Evolutionary conservation across 2,797 vertebrate species (phyloP), one percentile per base, ranked within the genome.

Genomic region (Chrysocyon brachyurus): DNA sequence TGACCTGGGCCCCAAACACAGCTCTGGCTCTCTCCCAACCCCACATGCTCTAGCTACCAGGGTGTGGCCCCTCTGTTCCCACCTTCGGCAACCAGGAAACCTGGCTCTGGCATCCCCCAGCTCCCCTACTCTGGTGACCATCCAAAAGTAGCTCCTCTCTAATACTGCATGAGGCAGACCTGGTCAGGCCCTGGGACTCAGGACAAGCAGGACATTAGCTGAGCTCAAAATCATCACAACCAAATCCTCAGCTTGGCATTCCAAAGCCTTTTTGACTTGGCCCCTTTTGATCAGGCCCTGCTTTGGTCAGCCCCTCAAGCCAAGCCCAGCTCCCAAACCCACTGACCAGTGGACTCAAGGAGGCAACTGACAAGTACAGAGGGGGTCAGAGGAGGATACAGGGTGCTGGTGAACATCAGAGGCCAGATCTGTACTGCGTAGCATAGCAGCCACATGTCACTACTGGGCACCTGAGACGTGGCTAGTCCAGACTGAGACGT

Each of bases 401-500:
- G 0, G 31, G 64, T 2, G 56, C 6, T 5, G 63, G 54, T 14
- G 1, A 57, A 22, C 6, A 5, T 49, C 2, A 83, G 24, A 54
- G 63, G 87, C 68, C 78, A 59, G 14, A 0, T 31, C 56, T 28
- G 2, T 5, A n/a, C 31, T 3, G 40, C 3, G 17, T 64, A 17
- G n/a, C 17, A 33, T 0, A 0, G 33, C 0, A 12, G 70, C 28
- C 72, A 28, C 28, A 3, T 6, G 66, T 49, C 52, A 15, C 26
- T 2, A 2, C 6, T 0, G 22, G n/a, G 36, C 75, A 21, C 73
- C n/a, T 61, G 40, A 12, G 12, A 12, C 0, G 3, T 0, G 10
- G 52, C 6, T 4, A 3, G 28, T 2, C 24, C 64, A 36, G 33
- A 54, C 12, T 6, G 2, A 9, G 46, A n/a, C 0, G 12, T 7